These are phyloP conservation scores for Plebejus argus DNA, from an alignment of 2,888 invertebrate species.

Conservation along the genomic window DNA sequence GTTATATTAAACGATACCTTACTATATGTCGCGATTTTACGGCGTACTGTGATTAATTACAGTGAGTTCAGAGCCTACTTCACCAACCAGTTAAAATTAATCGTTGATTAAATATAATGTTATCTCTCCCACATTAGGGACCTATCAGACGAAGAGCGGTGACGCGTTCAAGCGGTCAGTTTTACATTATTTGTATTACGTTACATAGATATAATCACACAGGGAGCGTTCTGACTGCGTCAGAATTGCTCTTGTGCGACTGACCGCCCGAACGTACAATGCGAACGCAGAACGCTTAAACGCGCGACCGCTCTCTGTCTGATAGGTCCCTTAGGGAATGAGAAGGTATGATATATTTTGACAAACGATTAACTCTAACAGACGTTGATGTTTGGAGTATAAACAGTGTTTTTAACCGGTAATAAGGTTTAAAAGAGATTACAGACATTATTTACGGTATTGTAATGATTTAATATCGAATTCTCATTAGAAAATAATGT, in stretches of 20 bases:
- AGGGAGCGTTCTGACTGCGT: too few species aligned
- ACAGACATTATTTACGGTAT: background rate
- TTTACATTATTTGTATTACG: too few species aligned
- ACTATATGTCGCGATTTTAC: background rate
- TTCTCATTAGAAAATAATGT: background rate
- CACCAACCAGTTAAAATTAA: background rate
- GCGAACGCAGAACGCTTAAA: too few species aligned
- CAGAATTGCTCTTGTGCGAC: too few species aligned
- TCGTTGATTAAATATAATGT: background rate
- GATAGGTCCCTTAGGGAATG: background rate
- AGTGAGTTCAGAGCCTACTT: background rate
- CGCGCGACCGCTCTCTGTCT: too few species aligned
- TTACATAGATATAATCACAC: too few species aligned
- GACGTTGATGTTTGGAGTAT: background rate
- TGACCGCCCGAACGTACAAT: too few species aligned
- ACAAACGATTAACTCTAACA: background rate
- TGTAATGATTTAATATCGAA: background rate
- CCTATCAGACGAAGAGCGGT: too few species aligned
- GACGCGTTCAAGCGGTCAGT: too few species aligned
- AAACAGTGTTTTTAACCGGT: background rate
- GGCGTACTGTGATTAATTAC: background rate
- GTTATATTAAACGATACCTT: background rate
- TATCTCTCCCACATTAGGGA: background rate
- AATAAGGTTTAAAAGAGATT: background rate
- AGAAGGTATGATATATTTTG: background rate